Evolutionary conservation across 2,888 invertebrate species (phyloP).

Genomic region (Agrotis clavis): DNA sequence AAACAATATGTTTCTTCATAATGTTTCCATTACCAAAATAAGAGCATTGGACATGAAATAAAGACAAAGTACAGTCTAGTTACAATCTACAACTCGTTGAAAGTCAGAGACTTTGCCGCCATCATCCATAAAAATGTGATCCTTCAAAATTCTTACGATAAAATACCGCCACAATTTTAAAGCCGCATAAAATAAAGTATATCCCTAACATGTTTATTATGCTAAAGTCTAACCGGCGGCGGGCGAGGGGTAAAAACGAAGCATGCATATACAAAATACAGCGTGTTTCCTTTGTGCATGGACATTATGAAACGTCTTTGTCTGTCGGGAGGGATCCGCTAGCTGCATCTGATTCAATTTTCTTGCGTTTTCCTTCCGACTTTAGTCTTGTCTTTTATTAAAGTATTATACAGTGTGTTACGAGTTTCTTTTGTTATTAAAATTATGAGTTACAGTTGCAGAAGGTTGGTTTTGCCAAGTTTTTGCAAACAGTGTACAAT

Average conservation of each 20-base stretch:
- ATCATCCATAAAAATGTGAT: neutral
- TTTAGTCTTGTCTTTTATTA: conserved; percentile 32
- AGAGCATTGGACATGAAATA: too few species aligned
- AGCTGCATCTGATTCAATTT: conserved; percentile 55
- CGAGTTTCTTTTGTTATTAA: conserved; percentile 13
- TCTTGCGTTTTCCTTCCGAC: conserved; percentile 31
- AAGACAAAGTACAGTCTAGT: too few species aligned
- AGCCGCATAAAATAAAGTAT: conserved; percentile 1
- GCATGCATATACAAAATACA: conserved; percentile 28
- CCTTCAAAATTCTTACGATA: neutral
- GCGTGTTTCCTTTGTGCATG: conserved; percentile 50
- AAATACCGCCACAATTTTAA: conserved; percentile 22
- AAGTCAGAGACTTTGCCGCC: too few species aligned
- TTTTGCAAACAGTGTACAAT: neutral
- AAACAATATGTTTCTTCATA: too few species aligned
- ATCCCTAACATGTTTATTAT: conserved; percentile 30
- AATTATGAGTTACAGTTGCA: conserved; percentile 9
- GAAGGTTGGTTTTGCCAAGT: neutral
- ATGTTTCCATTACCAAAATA: too few species aligned
- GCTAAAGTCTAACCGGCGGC: conserved; percentile 12
- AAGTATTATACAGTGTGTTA: conserved; percentile 23
- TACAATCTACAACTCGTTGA: too few species aligned
- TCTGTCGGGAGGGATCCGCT: conserved; percentile 35
- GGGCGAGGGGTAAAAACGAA: conserved; percentile 33
- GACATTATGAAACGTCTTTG: conserved; percentile 52